Evolutionary conservation across 2,888 invertebrate genomes (phyloP).

Genomic region (Carpatolechia fugitivella): DNA sequence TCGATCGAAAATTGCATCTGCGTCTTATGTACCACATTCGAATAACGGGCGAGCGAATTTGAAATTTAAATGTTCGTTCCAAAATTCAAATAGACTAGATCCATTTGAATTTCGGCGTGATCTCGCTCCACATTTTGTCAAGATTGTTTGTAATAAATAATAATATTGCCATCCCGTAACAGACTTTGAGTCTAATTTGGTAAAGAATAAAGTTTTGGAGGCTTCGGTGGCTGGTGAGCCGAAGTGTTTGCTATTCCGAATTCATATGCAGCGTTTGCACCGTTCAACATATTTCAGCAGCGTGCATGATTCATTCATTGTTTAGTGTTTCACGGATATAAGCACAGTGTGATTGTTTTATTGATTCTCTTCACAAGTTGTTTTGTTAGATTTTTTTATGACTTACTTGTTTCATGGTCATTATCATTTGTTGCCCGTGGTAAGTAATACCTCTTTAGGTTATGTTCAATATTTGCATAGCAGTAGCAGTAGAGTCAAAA

Average conservation of each 20-base stretch:
- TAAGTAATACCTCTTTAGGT: too few relatives aligned
- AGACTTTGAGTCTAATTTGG: neutral
- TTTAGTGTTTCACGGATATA: neutral
- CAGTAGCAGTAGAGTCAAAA: too few relatives aligned
- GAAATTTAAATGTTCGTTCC: neutral
- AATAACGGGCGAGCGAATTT: constrained; percentile 4
- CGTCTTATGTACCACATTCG: neutral
- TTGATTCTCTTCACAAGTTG: neutral
- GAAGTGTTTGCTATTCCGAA: neutral
- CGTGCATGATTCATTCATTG: neutral
- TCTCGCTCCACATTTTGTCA: neutral
- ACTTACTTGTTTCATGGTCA: too few relatives aligned
- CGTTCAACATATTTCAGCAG: neutral
- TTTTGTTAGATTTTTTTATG: too few relatives aligned
- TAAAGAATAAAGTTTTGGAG: neutral
- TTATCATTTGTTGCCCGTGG: too few relatives aligned
- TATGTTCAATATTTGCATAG: too few relatives aligned
- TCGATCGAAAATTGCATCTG: neutral
- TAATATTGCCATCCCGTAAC: neutral
- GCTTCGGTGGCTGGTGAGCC: neutral
- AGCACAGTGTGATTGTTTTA: neutral
- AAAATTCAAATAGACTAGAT: neutral
- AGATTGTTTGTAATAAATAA: neutral
- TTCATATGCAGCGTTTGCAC: neutral
- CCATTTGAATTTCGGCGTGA: neutral